Evolutionary conservation across 2,113 vertebrate genomes (phyloP).

Genomic region (Peromyscus polionotus): DNA sequence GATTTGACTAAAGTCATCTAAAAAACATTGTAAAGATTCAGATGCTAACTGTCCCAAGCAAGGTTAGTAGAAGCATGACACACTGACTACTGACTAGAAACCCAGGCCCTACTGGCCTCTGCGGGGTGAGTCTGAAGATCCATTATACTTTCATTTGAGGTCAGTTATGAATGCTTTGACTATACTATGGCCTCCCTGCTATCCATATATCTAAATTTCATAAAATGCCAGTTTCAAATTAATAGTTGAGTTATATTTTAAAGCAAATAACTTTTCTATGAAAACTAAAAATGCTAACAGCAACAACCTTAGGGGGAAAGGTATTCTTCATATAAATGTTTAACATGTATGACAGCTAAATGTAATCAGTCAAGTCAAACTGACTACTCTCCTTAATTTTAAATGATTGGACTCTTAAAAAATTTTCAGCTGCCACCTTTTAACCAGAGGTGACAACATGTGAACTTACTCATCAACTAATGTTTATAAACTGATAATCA

Average conservation of each 20-base stretch:
- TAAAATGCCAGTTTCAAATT: constrained; percentile 5
- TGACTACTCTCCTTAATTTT: neutral
- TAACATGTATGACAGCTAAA: neutral
- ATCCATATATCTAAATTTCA: neutral
- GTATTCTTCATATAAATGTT: neutral
- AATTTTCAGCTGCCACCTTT: neutral
- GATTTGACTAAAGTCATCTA: neutral
- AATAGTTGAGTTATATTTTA: neutral
- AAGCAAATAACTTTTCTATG: neutral
- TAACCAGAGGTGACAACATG: neutral
- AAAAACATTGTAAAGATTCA: neutral
- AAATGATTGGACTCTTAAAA: neutral
- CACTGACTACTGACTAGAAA: neutral
- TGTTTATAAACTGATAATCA: neutral
- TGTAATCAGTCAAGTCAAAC: neutral
- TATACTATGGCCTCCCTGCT: neutral
- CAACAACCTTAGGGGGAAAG: neutral
- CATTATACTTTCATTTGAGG: neutral
- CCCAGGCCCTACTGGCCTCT: neutral
- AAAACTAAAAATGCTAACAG: neutral
- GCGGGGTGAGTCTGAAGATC: neutral
- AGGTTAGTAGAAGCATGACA: neutral
- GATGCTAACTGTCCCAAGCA: neutral
- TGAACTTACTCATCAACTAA: neutral
- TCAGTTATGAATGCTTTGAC: neutral